Evolutionary conservation across 92 coral and sea anemone genomes (phyloP), one percentile per base, ranked within the genome.

Genomic region (Galaxea fascicularis): DNA sequence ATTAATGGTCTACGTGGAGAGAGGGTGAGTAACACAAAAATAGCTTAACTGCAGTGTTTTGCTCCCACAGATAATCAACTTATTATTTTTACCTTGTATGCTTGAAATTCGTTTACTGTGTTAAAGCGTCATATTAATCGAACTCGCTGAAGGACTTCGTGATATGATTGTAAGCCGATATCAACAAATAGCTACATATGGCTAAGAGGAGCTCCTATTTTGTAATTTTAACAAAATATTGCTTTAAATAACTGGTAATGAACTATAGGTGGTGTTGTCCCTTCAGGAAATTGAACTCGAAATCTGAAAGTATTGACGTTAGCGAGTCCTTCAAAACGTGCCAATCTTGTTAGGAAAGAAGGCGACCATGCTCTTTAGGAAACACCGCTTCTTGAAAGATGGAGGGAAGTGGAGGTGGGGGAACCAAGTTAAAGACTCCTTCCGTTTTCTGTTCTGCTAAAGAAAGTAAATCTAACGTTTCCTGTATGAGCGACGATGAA

Each of bases 1-100:
- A 72, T 82, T 24, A 86, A 78, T 51, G 94, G 90, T 26, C 88
- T 91, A 35, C 88, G 88, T 47, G 96, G 96, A 52, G 92, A 91
- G 57, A 77, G 83, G 87, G 96, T 93, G 85, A 62, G 87, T 58
- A 10, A 82, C 58, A 10, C 15, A 71, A 18, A 10, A 18, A 80
- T 13, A 24, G 71, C 30, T 10, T 18, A 35, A 35, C 41, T 78
- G 16, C 51, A 30, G 70, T 76, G 53, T 47, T 66, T 65, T 47
- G 29, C 63, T 52, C 54, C 74, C 28, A 25, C 62, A 49, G 65
- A 62, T 29, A 28, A 35, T 10, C 75, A 71, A 65, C 31, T 57
- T 52, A 51, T 65, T 49, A 79, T 79, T 65, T 67, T 79, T 52
- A 79, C 51, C 45, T 66, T 67, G 73, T 65, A 66, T 79, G 75